Percentiles rank a stretch among this genome's conserved stretches.
Conservation (phyloP, 2,888 invertebrate genomes). For the Agriopis leucophaearia region DNA sequence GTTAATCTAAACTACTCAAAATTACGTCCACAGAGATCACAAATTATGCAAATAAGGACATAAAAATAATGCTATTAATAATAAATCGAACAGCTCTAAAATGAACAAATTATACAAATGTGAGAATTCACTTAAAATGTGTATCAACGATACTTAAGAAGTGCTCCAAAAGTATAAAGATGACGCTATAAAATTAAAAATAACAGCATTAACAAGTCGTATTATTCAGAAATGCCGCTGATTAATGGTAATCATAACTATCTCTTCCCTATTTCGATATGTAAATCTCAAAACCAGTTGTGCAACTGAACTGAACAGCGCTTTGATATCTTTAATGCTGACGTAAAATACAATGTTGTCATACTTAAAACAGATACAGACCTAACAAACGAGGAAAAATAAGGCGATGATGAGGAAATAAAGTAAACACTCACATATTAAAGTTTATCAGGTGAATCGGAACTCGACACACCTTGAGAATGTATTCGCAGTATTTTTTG, state of each 20-base stretch:
- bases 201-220: conserved; percentile 25
- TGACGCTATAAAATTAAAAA: conserved; percentile 36
- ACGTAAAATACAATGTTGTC: conserved; percentile 33
- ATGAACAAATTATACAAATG: conserved; percentile 18
- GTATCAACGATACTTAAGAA: conserved; percentile 18
- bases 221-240: conserved; percentile 39
- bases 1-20: conserved; percentile 18
- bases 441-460: conserved; percentile 33
- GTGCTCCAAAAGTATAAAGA: conserved; percentile 11
- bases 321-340: conserved; percentile 39
- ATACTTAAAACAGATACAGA: conserved; percentile 31
- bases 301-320: conserved; percentile 42
- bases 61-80: conserved; percentile 17
- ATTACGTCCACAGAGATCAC: not conserved
- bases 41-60: conserved; percentile 29
- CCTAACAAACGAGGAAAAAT: conserved; percentile 38
- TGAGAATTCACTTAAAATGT: conserved; percentile 15
- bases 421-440: conserved; percentile 30
- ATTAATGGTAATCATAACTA: conserved; percentile 56
- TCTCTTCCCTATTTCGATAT: conserved; percentile 49
- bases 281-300: conserved; percentile 49
- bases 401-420: conserved; percentile 30
- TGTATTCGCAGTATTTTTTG: conserved; percentile 44
- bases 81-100: conserved; percentile 23
- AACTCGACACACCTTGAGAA: conserved; percentile 40